Base-by-base conservation (phyloP, 2,113 vertebrate genomes). In the Phasianus colchicus region DNA sequence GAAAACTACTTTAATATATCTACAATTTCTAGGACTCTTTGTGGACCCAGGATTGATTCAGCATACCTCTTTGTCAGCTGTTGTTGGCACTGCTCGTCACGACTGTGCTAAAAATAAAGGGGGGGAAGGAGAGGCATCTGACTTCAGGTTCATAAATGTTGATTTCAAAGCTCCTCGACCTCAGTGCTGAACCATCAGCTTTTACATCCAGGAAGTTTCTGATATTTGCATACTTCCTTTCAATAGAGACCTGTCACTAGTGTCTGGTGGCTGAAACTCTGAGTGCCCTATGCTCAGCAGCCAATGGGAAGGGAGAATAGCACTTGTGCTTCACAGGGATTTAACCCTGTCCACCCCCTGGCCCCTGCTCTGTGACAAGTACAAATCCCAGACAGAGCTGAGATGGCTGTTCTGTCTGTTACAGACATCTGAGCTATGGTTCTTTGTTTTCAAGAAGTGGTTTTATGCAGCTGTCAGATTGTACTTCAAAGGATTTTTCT, bases 401-500 rank as follows among this genome's bases (percentile, higher is more conserved):
- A 64, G 63, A 32, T 38, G 79, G 79, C 63, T 75, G 73, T 61
- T 83, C 66, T 88, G 85, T 67, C 58, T 77, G 55, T 54, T 43
- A 9, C 20, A 86, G 61, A 69, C 66, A 40, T 89, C 76, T 83
- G 58, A 89, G 70, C 61, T 64, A 2, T 11, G 22, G 22, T 47
- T 65, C 43, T 65, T 75, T 88, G 64, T 89, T 78, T 81, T 64
- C 57, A 38, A 30, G 30, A 69, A 78, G 52, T 89, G 72, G 24
- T 48, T 89, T 78, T 89, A 75, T 75, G 50, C 63, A 60, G 77
- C 72, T 86, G 77, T 92, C 86, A 83, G 50, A 70, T 40, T 86
- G 77, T 74, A 48, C 82, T 92, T 83, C 63, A 83, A 45, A 89
- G 40, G 67, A 38, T 64, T 92, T 89, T 79, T 63, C 87, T 67